Evolutionary conservation across 37 sponge, comb jelly and placozoan genomes (phyloP).

Genomic region (Beroe forskalii): DNA sequence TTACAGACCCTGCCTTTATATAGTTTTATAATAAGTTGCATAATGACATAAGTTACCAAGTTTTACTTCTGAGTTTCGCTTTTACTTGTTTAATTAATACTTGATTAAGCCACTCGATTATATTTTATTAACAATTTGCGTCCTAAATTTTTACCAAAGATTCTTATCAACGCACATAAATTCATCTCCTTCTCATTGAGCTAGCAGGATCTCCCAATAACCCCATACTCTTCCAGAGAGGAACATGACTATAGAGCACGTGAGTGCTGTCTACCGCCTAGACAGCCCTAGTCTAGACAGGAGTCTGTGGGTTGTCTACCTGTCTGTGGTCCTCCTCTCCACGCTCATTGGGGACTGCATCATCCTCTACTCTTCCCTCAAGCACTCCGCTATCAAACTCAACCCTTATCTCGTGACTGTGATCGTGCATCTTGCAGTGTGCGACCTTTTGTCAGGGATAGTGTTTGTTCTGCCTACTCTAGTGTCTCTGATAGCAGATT

Average conservation of each 20-base stretch:
- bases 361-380: neutral
- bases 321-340: neutral
- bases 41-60: too few relatives aligned
- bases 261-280: neutral
- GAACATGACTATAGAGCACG: neutral
- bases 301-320: neutral
- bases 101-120: too few relatives aligned
- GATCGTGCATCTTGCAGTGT: slow-evolving; percentile 5
- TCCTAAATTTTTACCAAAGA: too few relatives aligned
- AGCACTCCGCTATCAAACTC: slow-evolving; percentile 9
- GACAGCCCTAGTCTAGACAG: neutral
- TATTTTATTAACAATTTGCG: too few relatives aligned
- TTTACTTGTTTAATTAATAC: too few relatives aligned
- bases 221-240: neutral
- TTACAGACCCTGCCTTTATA: too few relatives aligned
- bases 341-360: slow-evolving; percentile 1
- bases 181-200: too few relatives aligned
- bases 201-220: too few relatives aligned
- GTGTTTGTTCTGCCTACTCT: neutral
- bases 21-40: too few relatives aligned
- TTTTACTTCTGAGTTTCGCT: too few relatives aligned
- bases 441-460: neutral
- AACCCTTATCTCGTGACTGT: neutral
- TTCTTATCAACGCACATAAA: too few relatives aligned
- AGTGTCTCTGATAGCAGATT: neutral